Percentiles rank a stretch among this genome's conserved stretches.
Evolutionary conservation across 2,888 invertebrate genomes (phyloP).

Genomic region (Scrobipalpa atriplicella): DNA sequence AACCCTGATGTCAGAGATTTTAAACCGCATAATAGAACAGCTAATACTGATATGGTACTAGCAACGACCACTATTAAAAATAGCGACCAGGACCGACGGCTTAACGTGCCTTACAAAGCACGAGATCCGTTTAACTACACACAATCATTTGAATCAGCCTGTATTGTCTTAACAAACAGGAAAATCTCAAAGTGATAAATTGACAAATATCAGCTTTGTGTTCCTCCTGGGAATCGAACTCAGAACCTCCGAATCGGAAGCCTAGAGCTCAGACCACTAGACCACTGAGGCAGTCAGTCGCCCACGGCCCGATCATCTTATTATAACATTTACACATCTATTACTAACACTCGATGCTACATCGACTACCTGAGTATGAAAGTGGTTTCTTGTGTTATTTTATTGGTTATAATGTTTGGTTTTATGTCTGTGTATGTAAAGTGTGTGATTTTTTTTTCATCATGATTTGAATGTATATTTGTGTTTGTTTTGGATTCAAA

Average conservation of each 20-base stretch:
- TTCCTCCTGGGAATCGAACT: too few relatives aligned
- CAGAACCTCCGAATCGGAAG: too few relatives aligned
- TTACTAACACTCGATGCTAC: slow-evolving; percentile 2
- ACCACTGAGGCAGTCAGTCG: background rate
- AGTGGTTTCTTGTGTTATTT: slow-evolving; percentile 2
- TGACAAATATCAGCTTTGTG: too few relatives aligned
- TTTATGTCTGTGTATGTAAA: too few relatives aligned
- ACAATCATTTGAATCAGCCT: background rate
- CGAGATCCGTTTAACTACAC: background rate
- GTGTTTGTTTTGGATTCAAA: background rate
- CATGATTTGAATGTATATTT: background rate
- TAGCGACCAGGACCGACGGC: background rate
- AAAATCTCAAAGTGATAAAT: too few relatives aligned
- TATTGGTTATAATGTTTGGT: background rate
- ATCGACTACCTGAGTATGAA: background rate
- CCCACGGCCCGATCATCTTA: background rate
- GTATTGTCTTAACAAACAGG: too few relatives aligned
- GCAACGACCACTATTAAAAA: too few relatives aligned
- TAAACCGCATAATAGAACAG: too few relatives aligned
- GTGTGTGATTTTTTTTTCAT: background rate
- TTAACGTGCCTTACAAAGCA: background rate
- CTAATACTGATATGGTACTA: too few relatives aligned
- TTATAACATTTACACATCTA: background rate
- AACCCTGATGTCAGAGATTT: too few relatives aligned
- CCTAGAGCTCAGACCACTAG: too few relatives aligned